These are phyloP conservation scores for Apotomis turbidana DNA, from an alignment of 2,888 invertebrate species.

Conservation along the genomic window DNA sequence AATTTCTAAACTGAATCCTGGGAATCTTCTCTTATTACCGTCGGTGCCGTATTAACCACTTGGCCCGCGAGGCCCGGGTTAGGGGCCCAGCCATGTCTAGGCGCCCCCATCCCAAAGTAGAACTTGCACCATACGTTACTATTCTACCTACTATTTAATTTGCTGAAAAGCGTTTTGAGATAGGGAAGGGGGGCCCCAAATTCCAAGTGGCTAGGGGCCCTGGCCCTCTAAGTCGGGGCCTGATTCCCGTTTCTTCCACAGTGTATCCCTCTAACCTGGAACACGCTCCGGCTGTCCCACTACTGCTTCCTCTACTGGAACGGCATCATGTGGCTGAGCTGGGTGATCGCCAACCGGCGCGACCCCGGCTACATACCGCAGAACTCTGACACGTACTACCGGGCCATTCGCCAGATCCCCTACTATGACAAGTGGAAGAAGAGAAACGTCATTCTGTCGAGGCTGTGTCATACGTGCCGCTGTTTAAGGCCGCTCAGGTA, in stretches of 20 bases:
- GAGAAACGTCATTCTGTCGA: constrained; percentile 90
- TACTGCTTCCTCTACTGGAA: constrained; percentile 96
- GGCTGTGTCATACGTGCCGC: constrained; percentile 95
- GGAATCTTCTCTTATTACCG: too few species aligned
- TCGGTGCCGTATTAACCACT: too few species aligned
- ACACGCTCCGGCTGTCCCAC: constrained; percentile 92
- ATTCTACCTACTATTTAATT: too few species aligned
- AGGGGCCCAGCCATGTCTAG: too few species aligned
- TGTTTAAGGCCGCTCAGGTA: constrained; percentile 89
- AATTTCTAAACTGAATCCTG: too few species aligned
- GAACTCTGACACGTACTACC: constrained; percentile 95
- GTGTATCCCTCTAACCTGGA: constrained; percentile 96
- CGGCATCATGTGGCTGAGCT: constrained; percentile 95
- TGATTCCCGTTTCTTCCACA: constrained; percentile 60
- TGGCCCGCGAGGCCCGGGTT: too few species aligned
- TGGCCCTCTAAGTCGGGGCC: background rate
- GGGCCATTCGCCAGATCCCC: constrained; percentile 95
- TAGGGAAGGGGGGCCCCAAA: too few species aligned
- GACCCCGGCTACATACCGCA: constrained; percentile 96
- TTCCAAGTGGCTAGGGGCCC: too few species aligned
- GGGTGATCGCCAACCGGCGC: constrained; percentile 94
- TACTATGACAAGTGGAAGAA: constrained; percentile 97
- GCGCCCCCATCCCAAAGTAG: too few species aligned
- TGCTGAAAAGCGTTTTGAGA: too few species aligned
- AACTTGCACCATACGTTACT: too few species aligned